Base-by-base conservation (phyloP, 2,113 vertebrate genomes). In the Misgurnus mizolepis region DNA sequence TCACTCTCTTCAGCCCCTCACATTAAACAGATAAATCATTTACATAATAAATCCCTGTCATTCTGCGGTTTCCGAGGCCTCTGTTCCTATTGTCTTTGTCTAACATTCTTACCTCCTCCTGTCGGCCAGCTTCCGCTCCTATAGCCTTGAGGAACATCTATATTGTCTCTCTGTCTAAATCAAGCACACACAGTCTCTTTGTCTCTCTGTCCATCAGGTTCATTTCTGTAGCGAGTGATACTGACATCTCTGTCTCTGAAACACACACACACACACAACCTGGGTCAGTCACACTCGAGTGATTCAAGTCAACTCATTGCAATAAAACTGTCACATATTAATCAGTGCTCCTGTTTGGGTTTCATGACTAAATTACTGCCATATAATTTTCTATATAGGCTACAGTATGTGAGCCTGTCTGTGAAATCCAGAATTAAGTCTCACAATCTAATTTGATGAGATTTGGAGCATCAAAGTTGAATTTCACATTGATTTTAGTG, bases 241-340 rank as follows among this genome's bases (percentile, higher is more conserved):
- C 87, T 90, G 90, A 93, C 88, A 71, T 90, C 88, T 91, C 86
- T 90, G 50, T 86, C 70, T 81, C 72, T 56, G 10, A 17, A 50
- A 73, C 12, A 73, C 40, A 75, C 64, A 67, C 87, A 89, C 62
- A 73, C 61, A 18, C 79, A 39, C 55, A 62, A 62, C 67, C 67
- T 56, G 50, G 62, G 53, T 45, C 18, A 58, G 86, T 87, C 83
- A 55, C 82, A 73, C 74, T 77, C 86, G 40, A 41, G 50, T 73
- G 78, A 78, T 74, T 64, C 41, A 41, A 65, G 53, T 64, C 43
- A 56, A 62, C 76, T 82, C 84, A 76, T 81, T 43, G 77, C 53
- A 50, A 85, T 85, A 82, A 83, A 79, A 78, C 68, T 83, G 72
- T 84, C 79, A 86, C 78, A 66, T 89, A 87, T 88, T 87, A 90